A percentile compares a stretch with the other conserved stretches of the same genome.
These are phyloP conservation scores for Lithophane semibrunnea DNA, from an alignment of 2,888 invertebrate genomes.

Conservation along the genomic window DNA sequence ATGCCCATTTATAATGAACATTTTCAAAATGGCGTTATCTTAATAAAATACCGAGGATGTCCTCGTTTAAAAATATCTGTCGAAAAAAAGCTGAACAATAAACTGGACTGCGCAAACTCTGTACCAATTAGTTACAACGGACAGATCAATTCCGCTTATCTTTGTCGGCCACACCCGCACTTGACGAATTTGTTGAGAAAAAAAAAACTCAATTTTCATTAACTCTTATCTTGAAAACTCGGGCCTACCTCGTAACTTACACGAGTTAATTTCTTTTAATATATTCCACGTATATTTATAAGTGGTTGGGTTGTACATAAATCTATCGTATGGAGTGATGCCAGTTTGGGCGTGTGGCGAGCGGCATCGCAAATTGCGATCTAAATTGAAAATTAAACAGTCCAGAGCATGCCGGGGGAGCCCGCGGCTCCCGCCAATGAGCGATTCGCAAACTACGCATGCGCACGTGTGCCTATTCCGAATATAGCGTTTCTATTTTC, in stretches of 20 bases:
- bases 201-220: constrained; percentile 86
- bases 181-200: constrained; percentile 84
- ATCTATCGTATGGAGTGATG: constrained; percentile 87
- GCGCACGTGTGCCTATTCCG: constrained; percentile 51
- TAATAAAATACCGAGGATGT: constrained; percentile 54
- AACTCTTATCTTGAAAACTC: constrained; percentile 83
- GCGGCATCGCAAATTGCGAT: constrained; percentile 90
- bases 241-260: constrained; percentile 83
- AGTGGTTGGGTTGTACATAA: constrained; percentile 81
- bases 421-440: constrained; percentile 56
- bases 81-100: constrained; percentile 58
- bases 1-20: constrained; percentile 13
- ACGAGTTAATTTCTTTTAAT: constrained; percentile 88
- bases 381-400: constrained; percentile 91
- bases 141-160: constrained; percentile 86
- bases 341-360: constrained; percentile 87
- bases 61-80: constrained; percentile 42
- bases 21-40: constrained; percentile 47
- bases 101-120: constrained; percentile 60
- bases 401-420: constrained; percentile 64
- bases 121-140: constrained; percentile 67
- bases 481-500: constrained; percentile 48
- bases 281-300: constrained; percentile 80
- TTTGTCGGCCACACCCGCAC: constrained; percentile 69
- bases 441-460: constrained; percentile 53